A percentile compares a stretch with the other conserved stretches of the same genome.
These are phyloP conservation scores for Cervus canadensis DNA, from an alignment of 2,113 vertebrate genomes.

Conservation along the genomic window DNA sequence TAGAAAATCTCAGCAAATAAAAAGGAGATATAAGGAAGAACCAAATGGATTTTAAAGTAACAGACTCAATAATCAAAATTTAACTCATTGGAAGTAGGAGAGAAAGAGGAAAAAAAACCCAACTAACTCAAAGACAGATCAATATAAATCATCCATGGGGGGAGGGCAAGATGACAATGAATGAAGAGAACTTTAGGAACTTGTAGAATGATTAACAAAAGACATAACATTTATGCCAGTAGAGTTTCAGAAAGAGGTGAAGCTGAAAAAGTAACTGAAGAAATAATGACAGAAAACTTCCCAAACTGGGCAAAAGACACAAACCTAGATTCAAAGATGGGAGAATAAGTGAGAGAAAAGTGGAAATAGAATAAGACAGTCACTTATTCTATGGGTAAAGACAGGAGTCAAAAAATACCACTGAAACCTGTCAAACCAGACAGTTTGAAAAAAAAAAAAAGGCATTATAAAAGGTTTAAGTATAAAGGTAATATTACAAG, in stretches of 20 bases:
- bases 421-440: neutral
- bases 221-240: neutral
- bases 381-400: neutral
- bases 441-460: neutral
- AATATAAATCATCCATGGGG: neutral
- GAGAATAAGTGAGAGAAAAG: neutral
- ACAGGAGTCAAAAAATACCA: neutral
- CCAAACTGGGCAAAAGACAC: neutral
- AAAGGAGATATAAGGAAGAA: neutral
- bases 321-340: conserved; percentile 12
- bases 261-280: neutral
- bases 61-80: neutral
- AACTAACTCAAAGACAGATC: neutral
- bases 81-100: neutral
- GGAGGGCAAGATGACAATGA: neutral
- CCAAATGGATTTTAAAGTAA: neutral
- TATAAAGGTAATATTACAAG: neutral
- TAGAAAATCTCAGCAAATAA: neutral
- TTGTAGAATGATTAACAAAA: neutral
- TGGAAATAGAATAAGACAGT: neutral
- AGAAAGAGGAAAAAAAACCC: neutral
- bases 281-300: neutral
- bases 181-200: neutral
- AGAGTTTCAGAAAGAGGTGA: neutral
- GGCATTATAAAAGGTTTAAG: neutral